Percentiles rank a stretch among this genome's conserved stretches.
Evolutionary conservation across 2,113 vertebrate genomes (phyloP).

Genomic region (Amazona guildingii): DNA sequence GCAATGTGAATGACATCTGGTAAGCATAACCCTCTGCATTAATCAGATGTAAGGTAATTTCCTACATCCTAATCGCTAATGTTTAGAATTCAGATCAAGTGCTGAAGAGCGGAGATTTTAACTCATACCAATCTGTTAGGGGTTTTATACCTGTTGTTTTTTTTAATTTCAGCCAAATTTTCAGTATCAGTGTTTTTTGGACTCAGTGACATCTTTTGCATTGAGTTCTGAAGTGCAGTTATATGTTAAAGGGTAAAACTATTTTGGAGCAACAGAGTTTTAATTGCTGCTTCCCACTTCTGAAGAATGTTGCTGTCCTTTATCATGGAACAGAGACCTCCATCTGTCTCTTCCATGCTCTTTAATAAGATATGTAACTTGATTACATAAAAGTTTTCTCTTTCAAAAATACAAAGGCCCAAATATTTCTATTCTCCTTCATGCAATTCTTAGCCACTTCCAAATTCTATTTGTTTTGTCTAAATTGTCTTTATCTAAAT

Average conservation of each 20-base stretch:
- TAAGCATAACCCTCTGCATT: background rate
- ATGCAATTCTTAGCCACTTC: background rate
- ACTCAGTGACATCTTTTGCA: background rate
- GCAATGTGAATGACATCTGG: background rate
- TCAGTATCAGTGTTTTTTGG: background rate
- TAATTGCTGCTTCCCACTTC: background rate
- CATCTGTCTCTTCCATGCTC: background rate
- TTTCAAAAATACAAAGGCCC: background rate
- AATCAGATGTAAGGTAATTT: background rate
- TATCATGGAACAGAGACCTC: background rate
- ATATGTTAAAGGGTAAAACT: background rate
- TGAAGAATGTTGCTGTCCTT: background rate
- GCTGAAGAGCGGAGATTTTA: background rate
- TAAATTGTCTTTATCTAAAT: background rate
- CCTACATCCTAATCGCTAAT: background rate
- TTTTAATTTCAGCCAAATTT: background rate
- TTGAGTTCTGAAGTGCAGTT: background rate
- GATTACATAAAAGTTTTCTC: background rate
- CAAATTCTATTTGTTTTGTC: background rate
- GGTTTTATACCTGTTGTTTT: background rate
- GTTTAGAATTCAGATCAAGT: background rate
- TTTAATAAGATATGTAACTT: background rate
- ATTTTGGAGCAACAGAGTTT: background rate
- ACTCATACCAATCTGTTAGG: background rate
- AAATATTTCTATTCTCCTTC: background rate